Evolutionary conservation across 2,888 invertebrate species (phyloP).

Genomic region (Anarsia innoxiella): DNA sequence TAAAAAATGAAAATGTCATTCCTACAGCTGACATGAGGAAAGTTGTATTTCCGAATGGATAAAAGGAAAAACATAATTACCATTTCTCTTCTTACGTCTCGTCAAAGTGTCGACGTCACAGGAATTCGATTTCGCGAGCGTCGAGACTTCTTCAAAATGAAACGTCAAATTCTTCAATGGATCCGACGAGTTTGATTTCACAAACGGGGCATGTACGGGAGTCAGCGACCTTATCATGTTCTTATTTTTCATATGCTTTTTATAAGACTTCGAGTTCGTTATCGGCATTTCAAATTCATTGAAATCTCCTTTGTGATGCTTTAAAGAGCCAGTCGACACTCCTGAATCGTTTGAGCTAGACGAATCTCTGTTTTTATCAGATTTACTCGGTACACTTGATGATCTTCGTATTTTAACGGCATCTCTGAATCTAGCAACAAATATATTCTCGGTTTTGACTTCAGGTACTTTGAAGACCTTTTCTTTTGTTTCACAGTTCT

Average conservation of each 20-base stretch:
- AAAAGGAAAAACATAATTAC: slow-evolving; percentile 24
- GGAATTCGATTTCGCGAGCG: slow-evolving; percentile 76
- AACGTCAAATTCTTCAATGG: slow-evolving; percentile 77
- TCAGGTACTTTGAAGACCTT: slow-evolving; percentile 59
- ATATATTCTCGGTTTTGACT: slow-evolving; percentile 53
- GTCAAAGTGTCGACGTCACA: slow-evolving; percentile 78
- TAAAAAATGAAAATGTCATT: too few relatives aligned
- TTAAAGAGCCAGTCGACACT: slow-evolving; percentile 79
- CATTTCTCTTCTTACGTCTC: slow-evolving; percentile 60
- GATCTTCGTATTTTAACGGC: slow-evolving; percentile 79
- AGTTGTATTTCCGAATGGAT: too few relatives aligned
- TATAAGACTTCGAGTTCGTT: slow-evolving; percentile 63
- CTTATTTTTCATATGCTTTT: slow-evolving; percentile 58
- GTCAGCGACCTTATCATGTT: slow-evolving; percentile 61
- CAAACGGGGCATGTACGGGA: slow-evolving; percentile 71
- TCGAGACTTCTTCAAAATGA: slow-evolving; percentile 77
- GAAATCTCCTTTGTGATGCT: slow-evolving; percentile 77
- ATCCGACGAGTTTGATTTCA: slow-evolving; percentile 79
- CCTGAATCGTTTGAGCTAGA: slow-evolving; percentile 83
- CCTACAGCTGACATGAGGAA: too few relatives aligned
- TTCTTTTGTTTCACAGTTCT: slow-evolving; percentile 39
- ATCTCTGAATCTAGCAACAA: slow-evolving; percentile 64
- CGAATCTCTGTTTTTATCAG: slow-evolving; percentile 80
- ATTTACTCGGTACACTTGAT: slow-evolving; percentile 81
- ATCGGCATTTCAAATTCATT: slow-evolving; percentile 76